Evolutionary conservation across 2,888 invertebrate genomes (phyloP).

Genomic region (Temnothorax ravouxi): DNA sequence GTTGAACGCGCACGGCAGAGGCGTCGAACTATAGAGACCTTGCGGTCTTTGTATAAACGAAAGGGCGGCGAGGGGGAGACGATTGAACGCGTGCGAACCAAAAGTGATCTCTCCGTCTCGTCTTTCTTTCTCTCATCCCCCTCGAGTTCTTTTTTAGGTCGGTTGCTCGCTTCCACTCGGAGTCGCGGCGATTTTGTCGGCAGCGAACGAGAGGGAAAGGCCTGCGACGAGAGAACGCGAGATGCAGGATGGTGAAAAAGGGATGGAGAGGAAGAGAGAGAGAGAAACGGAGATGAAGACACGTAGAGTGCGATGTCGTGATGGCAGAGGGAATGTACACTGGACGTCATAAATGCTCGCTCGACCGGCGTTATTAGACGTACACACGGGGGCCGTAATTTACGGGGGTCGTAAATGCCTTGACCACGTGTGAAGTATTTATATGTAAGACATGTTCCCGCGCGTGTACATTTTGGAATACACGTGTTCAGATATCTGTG

Average conservation of each 20-base stretch:
- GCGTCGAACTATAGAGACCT: not conserved
- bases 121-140: conserved; percentile 44
- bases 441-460: not conserved
- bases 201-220: conserved; percentile 25
- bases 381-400: not conserved
- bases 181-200: conserved; percentile 48
- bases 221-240: conserved; percentile 1
- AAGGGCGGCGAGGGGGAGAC: conserved; percentile 14
- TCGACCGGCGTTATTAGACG: not conserved
- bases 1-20: conserved; percentile 22
- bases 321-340: conserved; percentile 68
- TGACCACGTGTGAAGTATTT: not conserved
- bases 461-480: not conserved
- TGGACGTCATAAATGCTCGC: conserved; percentile 6
- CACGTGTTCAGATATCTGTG: not conserved
- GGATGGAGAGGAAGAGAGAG: conserved; percentile 56
- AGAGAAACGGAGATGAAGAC: conserved; percentile 40
- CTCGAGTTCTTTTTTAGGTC: conserved; percentile 20
- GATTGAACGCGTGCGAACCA: conserved; percentile 73
- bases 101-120: conserved; percentile 67
- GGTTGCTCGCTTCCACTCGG: conserved; percentile 52
- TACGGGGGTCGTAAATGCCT: not conserved
- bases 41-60: conserved; percentile 53
- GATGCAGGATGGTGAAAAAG: not conserved
- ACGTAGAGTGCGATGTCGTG: conserved; percentile 47